Evolutionary conservation across 2,113 vertebrate genomes (phyloP).

Genomic region (Atrichornis clamosus): DNA sequence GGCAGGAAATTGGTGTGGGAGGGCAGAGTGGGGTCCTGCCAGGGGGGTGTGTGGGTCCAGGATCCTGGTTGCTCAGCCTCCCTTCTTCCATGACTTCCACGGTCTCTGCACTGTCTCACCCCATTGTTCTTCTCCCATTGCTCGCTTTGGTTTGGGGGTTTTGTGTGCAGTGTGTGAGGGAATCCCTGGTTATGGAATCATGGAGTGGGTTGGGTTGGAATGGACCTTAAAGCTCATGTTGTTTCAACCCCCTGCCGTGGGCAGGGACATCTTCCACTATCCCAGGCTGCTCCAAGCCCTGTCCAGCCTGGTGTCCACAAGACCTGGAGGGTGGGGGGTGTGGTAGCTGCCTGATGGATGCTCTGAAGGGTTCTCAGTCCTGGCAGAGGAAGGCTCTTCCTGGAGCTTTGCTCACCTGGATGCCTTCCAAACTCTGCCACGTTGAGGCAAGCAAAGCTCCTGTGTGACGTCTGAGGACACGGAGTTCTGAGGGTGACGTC

Average conservation of each 20-base stretch:
- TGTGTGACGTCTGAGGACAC: neutral
- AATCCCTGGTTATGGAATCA: neutral
- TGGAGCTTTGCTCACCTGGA: neutral
- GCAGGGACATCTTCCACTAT: neutral
- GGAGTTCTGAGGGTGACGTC: fast-evolving
- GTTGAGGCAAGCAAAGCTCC: neutral
- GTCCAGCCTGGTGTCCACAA: fast-evolving
- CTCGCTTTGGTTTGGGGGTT: neutral
- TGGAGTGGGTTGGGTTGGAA: neutral
- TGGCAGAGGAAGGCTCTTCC: neutral
- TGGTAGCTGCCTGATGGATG: neutral
- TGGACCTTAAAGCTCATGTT: neutral
- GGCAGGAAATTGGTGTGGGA: neutral
- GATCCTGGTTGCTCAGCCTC: neutral
- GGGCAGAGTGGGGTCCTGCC: neutral
- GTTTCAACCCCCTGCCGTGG: neutral
- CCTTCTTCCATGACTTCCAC: fast-evolving
- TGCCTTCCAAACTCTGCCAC: fast-evolving
- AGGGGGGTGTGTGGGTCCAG: no score
- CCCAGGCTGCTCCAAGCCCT: neutral
- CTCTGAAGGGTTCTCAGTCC: neutral
- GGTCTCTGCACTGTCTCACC: neutral
- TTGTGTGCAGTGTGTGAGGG: no score
- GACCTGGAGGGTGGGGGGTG: fast-evolving
- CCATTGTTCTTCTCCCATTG: fast-evolving